Evolutionary conservation across 2,797 vertebrate genomes (phyloP).

Genomic region (Tiaroga cobitis): DNA sequence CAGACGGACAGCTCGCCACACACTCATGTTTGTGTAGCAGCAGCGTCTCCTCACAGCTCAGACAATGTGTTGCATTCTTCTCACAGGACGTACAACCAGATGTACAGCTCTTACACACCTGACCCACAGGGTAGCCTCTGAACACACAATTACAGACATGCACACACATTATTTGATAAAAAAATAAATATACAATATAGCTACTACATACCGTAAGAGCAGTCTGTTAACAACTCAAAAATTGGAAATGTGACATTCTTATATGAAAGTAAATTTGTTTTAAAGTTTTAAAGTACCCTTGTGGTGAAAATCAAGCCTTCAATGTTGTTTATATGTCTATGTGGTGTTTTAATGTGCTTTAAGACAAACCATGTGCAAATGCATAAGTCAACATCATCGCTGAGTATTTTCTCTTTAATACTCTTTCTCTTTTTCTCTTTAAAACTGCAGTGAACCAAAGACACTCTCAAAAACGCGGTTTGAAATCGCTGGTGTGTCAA

Average conservation of each 20-base stretch:
- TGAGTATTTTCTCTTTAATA: too few species aligned
- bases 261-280: too few species aligned
- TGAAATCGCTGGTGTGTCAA: too few species aligned
- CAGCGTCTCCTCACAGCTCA: constrained; percentile 79
- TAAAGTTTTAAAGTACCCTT: too few species aligned
- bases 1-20: constrained; percentile 79
- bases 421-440: too few species aligned
- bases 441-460: too few species aligned
- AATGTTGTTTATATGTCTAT: too few species aligned
- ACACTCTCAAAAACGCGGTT: too few species aligned
- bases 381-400: too few species aligned
- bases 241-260: neutral
- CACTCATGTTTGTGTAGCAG: constrained; percentile 82
- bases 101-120: constrained; percentile 76
- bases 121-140: constrained; percentile 74
- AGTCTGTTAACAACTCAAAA: neutral
- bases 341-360: too few species aligned
- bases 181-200: neutral
- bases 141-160: constrained; percentile 26
- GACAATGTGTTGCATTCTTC: constrained; percentile 81
- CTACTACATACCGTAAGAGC: neutral
- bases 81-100: constrained; percentile 80
- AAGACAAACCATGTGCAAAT: too few species aligned
- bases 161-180: neutral
- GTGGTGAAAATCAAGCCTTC: too few species aligned